Percentiles rank a stretch among this genome's conserved stretches.
These are phyloP conservation scores for Cheilosia scutellata DNA, from an alignment of 2,888 invertebrate species.

Conservation along the genomic window DNA sequence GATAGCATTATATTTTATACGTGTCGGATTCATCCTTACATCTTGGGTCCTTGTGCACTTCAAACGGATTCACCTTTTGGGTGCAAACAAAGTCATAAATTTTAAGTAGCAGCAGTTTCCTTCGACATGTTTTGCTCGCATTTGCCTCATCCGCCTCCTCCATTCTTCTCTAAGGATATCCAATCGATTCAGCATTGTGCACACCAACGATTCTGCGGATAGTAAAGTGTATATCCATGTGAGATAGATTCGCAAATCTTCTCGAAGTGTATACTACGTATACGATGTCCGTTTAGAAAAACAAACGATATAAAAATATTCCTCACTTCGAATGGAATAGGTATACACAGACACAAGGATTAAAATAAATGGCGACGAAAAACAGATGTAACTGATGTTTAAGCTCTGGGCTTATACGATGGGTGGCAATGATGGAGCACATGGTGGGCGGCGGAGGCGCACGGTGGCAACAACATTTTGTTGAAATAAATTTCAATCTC, in stretches of 20 bases:
- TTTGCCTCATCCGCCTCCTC: slow-evolving; percentile 14
- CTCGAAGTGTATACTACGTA: slow-evolving; percentile 27
- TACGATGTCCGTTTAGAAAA: slow-evolving; percentile 32
- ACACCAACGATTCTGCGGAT: slow-evolving; percentile 62
- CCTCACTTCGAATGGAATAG: slow-evolving; percentile 41
- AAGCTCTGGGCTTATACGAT: slow-evolving; percentile 42
- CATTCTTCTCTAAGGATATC: slow-evolving; percentile 56
- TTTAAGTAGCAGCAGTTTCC: slow-evolving; percentile 76
- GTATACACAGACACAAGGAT: slow-evolving; percentile 46
- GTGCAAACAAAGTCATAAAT: slow-evolving; percentile 79
- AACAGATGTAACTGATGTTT: slow-evolving; percentile 75
- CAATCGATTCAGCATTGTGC: slow-evolving; percentile 71
- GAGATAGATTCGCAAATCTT: slow-evolving; percentile 51
- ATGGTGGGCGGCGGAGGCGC: background rate
- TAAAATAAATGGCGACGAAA: slow-evolving; percentile 74
- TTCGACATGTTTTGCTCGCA: slow-evolving; percentile 75
- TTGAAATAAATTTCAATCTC: slow-evolving; percentile 74
- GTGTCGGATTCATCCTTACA: slow-evolving; percentile 67
- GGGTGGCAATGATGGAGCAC: slow-evolving; percentile 37
- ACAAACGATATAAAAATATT: slow-evolving; percentile 58
- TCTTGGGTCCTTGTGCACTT: slow-evolving; percentile 43
- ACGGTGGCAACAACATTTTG: slow-evolving; percentile 21
- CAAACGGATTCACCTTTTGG: slow-evolving; percentile 77
- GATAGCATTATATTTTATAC: slow-evolving; percentile 73
- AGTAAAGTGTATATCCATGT: slow-evolving; percentile 55